phyloP scores from a whole-genome alignment of 2,113 vertebrate species.

The Calypte anna region DNA sequence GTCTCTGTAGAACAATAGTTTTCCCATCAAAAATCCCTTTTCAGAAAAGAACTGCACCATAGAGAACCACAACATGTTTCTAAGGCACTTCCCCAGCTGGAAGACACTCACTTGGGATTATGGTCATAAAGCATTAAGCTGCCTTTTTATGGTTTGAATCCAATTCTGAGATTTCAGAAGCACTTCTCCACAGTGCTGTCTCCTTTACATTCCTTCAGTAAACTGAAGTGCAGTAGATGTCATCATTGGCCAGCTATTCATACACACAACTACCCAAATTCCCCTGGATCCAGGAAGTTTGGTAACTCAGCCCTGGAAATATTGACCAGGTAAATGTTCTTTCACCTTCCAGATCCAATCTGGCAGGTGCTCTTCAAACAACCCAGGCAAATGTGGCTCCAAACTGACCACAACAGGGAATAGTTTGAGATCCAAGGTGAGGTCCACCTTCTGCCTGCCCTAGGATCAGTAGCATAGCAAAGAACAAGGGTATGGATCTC shows the following conservation, averaged over 20 bases:
- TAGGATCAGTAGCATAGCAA: background rate
- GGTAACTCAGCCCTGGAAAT: background rate
- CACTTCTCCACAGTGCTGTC: background rate
- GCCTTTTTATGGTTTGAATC: background rate
- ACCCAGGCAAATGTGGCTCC: background rate
- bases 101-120: background rate
- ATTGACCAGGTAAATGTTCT: background rate
- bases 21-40: background rate
- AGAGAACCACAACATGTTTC: background rate
- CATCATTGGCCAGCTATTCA: background rate
- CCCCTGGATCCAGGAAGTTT: background rate
- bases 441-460: background rate
- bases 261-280: background rate
- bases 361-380: background rate
- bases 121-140: background rate
- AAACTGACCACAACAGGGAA: background rate
- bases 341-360: background rate
- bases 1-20: background rate
- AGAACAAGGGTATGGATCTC: background rate
- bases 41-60: background rate
- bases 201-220: background rate
- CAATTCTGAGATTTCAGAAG: background rate
- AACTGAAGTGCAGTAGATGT: background rate
- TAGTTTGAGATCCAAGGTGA: background rate
- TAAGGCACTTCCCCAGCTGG: background rate